Conservation (phyloP, 2,113 vertebrate genomes). For the Pseudorectes ferrugineus region DNA sequence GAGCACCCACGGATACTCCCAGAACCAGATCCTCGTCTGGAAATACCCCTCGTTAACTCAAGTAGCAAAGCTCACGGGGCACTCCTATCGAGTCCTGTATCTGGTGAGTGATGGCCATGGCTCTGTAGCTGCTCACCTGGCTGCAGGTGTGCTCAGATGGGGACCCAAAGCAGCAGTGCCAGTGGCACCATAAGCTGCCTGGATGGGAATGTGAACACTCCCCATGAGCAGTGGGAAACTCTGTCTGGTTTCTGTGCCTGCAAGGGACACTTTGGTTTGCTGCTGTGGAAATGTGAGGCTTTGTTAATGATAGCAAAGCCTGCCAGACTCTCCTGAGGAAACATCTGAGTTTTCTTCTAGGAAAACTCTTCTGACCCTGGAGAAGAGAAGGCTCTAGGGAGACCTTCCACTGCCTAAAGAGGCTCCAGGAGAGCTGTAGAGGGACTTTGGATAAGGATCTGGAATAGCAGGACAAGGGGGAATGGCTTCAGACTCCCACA, state of each 20-base stretch:
- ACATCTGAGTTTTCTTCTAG: not conserved
- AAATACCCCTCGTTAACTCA: slow-evolving; percentile 97
- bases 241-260: not conserved
- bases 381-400: not conserved
- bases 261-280: not conserved
- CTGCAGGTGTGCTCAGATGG: not conserved
- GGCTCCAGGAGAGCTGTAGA: not conserved
- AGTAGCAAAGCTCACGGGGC: slow-evolving; percentile 95
- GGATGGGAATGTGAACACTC: not conserved
- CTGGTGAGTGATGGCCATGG: slow-evolving; percentile 74
- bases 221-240: not conserved
- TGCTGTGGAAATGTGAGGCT: slow-evolving; percentile 9
- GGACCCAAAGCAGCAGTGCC: not conserved
- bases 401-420: not conserved
- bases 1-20: slow-evolving; percentile 97
- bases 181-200: not conserved
- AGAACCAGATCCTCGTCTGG: slow-evolving; percentile 99
- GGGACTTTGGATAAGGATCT: not conserved
- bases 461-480: not conserved
- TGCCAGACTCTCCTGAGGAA: slow-evolving; percentile 1
- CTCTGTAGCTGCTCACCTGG: not conserved
- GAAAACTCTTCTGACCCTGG: not conserved
- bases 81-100: slow-evolving; percentile 95
- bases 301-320: not conserved
- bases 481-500: not conserved